These are phyloP conservation scores for Trimorus sp. DNA, from an alignment of 2,888 invertebrate species.

Conservation along the genomic window DNA sequence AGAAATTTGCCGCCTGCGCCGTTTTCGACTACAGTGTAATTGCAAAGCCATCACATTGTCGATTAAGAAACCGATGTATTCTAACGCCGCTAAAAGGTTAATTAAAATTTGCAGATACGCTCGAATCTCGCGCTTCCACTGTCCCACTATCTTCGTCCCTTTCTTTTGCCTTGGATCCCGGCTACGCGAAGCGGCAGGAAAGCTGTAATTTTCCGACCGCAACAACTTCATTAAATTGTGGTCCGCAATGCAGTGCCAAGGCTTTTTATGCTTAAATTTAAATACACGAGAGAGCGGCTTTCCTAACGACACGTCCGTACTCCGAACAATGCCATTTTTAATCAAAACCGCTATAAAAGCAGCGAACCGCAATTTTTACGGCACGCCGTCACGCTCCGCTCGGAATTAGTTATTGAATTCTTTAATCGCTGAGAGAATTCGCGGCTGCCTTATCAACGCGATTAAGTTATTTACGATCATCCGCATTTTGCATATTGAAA, in stretches of 20 bases:
- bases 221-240: conserved; percentile 61
- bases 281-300: conserved; percentile 42
- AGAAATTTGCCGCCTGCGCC: conserved; percentile 18
- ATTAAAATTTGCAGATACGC: conserved; percentile 56
- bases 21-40: conserved; percentile 20
- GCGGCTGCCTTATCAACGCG: conserved; percentile 33
- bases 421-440: conserved; percentile 47
- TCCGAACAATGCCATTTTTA: conserved; percentile 59
- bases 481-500: background rate
- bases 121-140: conserved; percentile 27
- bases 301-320: conserved; percentile 47
- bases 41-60: conserved; percentile 32
- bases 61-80: conserved; percentile 40
- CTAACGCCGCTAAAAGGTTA: conserved; percentile 45
- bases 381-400: conserved; percentile 19
- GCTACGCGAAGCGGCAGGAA: conserved; percentile 23
- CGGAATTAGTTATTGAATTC: conserved; percentile 58
- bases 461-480: conserved; percentile 21
- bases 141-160: no score
- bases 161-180: background rate
- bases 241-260: conserved; percentile 42
- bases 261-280: conserved; percentile 55
- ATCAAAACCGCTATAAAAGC: conserved; percentile 55
- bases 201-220: conserved; percentile 59
- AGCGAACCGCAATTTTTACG: conserved; percentile 47